Evolutionary conservation across 2,888 invertebrate genomes (phyloP), one percentile per base, ranked within the genome.

Genomic region (Oasisia sp.): DNA sequence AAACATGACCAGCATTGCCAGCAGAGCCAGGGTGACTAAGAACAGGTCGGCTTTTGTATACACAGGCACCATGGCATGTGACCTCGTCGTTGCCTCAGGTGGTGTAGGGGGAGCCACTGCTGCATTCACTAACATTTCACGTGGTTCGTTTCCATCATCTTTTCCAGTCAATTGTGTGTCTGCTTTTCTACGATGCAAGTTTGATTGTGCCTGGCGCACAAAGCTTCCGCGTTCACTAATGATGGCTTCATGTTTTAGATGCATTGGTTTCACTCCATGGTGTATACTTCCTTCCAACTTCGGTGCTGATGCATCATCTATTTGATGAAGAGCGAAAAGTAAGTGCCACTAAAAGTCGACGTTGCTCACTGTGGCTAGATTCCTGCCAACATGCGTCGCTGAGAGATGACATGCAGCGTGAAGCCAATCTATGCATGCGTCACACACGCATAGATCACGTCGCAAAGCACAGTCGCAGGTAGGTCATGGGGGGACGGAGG

Each of bases 401-500:
- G 74, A n/a, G 19, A 19, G 27, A 27, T 74, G 5, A 27, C 74
- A 74, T 74, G 74, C 74, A 74, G 27, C 74, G 27, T 3, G 74
- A n/a, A 74, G n/a, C 74, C n/a, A n/a, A 74, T 74, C 74, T 74
- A 74, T 74, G 74, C 19, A 19, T 74, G 74, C 27, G 14, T 1
- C 74, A 74, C 74, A 7, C 74, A 74, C 74, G n/a, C 74, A 74
- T 74, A 74, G 74, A 74, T 74, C 74, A 74, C 74, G 74, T 74
- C 74, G 74, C 74, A 74, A 74, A 74, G 74, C 74, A 74, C 74
- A 74, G 74, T 74, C 74, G 74, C 27, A 74, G 74, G 74, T 74
- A 74, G 74, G 74, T 74, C 74, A 74, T 27, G n/a, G 74, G 74
- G 74, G 74, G 7, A 5, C 74, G 27, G 74, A 74, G 74, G 74